These are phyloP conservation scores for Aptenodytes forsteri DNA, from an alignment of 2,113 vertebrate species.

Conservation along the genomic window DNA sequence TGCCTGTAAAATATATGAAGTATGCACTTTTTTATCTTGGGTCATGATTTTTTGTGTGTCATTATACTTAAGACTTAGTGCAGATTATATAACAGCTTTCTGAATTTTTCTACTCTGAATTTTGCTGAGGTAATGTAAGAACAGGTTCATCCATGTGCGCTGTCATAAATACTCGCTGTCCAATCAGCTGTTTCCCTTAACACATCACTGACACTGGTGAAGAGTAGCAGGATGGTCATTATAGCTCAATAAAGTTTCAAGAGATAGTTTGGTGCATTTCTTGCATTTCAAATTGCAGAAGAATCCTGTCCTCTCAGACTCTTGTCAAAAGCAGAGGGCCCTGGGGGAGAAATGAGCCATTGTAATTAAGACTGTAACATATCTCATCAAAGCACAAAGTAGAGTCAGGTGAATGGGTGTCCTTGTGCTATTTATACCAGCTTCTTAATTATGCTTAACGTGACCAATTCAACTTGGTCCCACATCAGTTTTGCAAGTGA, in stretches of 20 bases:
- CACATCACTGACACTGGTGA: neutral
- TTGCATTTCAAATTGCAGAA: neutral
- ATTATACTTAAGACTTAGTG: neutral
- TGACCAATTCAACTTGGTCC: constrained; percentile 13
- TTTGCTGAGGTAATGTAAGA: neutral
- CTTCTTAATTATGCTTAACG: constrained; percentile 34
- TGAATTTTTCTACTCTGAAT: neutral
- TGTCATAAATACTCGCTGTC: neutral
- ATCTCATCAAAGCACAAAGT: constrained; percentile 1
- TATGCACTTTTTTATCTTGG: neutral
- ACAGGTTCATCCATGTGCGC: fast-evolving
- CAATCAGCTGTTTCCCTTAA: neutral
- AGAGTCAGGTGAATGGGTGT: neutral
- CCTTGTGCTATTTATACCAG: neutral
- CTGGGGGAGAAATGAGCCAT: neutral
- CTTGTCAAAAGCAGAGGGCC: neutral
- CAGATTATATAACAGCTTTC: neutral
- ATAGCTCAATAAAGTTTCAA: neutral
- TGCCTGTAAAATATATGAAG: neutral
- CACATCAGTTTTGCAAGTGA: constrained; percentile 30
- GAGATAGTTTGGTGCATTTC: neutral
- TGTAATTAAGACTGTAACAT: constrained; percentile 49
- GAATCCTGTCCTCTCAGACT: neutral
- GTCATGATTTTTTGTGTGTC: neutral
- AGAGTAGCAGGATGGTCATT: neutral